Conservation (phyloP, 2,113 vertebrate species). For the Calonectris borealis region DNA sequence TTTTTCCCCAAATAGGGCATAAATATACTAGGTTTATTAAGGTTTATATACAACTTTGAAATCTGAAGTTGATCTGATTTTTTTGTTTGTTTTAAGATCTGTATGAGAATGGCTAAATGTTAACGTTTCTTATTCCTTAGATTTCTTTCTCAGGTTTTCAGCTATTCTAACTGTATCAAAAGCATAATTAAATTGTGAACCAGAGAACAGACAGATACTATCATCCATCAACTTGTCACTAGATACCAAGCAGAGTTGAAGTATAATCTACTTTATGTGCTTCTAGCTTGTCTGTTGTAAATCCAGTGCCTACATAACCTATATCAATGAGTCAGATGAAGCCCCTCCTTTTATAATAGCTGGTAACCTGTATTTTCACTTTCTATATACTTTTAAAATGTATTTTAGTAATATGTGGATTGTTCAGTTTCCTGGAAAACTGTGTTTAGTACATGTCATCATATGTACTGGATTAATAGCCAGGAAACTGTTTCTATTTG, state of each 20-base stretch:
- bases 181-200: conserved; percentile 11
- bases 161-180: neutral
- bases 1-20: neutral
- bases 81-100: neutral
- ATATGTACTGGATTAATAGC: neutral
- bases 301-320: neutral
- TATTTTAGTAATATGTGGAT: neutral
- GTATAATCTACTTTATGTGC: neutral
- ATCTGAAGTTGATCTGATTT: neutral
- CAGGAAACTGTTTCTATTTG: neutral
- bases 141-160: neutral
- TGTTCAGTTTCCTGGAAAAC: neutral
- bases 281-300: neutral
- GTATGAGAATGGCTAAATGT: neutral
- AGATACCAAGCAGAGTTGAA: neutral
- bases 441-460: neutral
- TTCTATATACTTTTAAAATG: neutral
- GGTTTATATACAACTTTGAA: neutral
- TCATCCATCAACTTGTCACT: conserved; percentile 21
- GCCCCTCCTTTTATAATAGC: neutral
- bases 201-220: neutral
- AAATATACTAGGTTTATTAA: neutral
- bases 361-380: neutral
- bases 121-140: neutral
- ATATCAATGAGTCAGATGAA: neutral